Evolutionary conservation across 2,888 invertebrate species (phyloP).

Genomic region (Tetramorium bicarinatum): DNA sequence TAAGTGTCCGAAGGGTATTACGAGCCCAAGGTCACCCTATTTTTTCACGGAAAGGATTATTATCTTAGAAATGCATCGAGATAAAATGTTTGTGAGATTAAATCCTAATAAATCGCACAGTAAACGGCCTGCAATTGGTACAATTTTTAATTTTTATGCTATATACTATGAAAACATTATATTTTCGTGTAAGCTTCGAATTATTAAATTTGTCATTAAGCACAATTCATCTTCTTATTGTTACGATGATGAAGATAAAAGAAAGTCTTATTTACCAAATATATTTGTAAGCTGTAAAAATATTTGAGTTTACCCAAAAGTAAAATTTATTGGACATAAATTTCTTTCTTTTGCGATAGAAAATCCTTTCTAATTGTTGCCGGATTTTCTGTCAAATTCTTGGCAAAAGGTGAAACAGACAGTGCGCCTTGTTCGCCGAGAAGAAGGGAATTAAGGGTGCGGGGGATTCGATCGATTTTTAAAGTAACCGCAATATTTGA

Average conservation of each 20-base stretch:
- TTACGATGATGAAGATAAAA: neutral
- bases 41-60: slow-evolving; percentile 76
- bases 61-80: slow-evolving; percentile 53
- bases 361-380: neutral
- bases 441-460: slow-evolving; percentile 30
- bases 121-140: neutral
- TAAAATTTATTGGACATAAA: neutral
- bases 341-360: neutral
- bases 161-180: neutral
- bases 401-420: slow-evolving; percentile 52
- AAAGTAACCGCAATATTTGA: slow-evolving; percentile 86
- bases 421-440: slow-evolving; percentile 54
- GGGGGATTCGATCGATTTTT: slow-evolving; percentile 83
- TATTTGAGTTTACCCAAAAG: neutral
- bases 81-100: slow-evolving; percentile 36
- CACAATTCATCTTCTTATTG: neutral
- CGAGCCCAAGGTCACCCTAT: slow-evolving; percentile 75
- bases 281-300: neutral
- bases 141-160: neutral
- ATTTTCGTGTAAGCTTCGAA: neutral
- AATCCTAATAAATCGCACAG: neutral
- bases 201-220: neutral
- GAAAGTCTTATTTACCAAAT: neutral
- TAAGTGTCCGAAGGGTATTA: slow-evolving; percentile 82
- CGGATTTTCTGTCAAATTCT: slow-evolving; percentile 40